Conservation (phyloP, 2,888 invertebrate species). For the Nemoura dubitans region DNA sequence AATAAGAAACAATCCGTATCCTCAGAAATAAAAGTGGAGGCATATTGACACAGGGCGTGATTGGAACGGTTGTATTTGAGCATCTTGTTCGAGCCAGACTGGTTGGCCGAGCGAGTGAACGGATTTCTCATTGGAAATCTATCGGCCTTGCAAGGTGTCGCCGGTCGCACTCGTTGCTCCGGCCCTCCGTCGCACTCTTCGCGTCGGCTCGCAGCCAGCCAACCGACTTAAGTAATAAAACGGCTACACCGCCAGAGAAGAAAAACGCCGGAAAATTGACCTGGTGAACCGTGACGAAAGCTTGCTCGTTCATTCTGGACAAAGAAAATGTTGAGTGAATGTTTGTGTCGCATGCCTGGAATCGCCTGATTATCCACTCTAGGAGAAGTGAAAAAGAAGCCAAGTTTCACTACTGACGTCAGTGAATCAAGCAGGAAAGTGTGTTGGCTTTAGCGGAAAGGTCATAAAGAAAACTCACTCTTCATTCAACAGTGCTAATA, state of each 20-base stretch:
- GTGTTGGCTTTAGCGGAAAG: conserved; percentile 9
- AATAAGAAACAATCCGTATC: background rate
- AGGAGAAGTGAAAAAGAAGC: background rate
- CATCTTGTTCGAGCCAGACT: background rate
- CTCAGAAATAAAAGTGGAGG: background rate
- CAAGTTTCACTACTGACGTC: background rate
- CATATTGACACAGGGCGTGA: background rate
- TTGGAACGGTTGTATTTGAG: background rate
- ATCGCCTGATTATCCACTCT: conserved; percentile 30
- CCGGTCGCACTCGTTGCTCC: background rate
- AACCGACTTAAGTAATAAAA: conserved; percentile 1
- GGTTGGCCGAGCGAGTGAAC: background rate
- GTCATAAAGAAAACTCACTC: conserved; percentile 34
- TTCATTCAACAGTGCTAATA: conserved; percentile 33
- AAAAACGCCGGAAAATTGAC: conserved; percentile 7
- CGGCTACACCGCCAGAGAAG: background rate
- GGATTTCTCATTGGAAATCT: background rate
- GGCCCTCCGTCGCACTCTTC: background rate
- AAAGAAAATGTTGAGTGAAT: conserved; percentile 34
- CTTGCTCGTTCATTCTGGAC: conserved; percentile 23
- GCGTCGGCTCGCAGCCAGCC: background rate
- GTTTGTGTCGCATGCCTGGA: conserved; percentile 21
- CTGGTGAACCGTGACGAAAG: conserved; percentile 10
- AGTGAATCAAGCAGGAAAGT: background rate
- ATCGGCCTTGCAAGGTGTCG: background rate